phyloP scores from a whole-genome alignment of 2,113 vertebrate species.

The Aepyceros melampus region DNA sequence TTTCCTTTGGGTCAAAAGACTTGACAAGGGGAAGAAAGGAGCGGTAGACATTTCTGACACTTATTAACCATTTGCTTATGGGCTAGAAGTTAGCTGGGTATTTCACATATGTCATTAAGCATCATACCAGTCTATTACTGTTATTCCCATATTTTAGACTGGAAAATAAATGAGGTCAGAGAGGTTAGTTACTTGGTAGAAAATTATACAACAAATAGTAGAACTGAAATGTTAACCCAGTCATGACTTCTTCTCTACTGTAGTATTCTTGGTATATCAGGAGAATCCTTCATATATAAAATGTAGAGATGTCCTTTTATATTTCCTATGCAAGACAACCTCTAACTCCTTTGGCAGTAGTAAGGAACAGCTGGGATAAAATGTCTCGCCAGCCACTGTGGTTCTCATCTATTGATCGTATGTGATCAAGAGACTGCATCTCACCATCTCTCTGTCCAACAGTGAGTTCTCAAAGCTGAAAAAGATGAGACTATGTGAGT shows the following conservation, averaged over 20 bases:
- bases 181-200: not conserved
- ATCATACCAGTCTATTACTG: not conserved
- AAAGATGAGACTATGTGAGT: not conserved
- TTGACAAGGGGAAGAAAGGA: not conserved
- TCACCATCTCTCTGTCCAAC: not conserved
- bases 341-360: not conserved
- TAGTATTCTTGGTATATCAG: not conserved
- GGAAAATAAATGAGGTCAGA: not conserved
- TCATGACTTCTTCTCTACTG: not conserved
- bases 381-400: not conserved
- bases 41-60: not conserved
- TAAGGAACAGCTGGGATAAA: not conserved
- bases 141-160: not conserved
- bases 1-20: not conserved
- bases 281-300: not conserved
- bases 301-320: not conserved
- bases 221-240: not conserved
- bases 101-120: not conserved
- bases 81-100: not conserved
- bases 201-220: not conserved
- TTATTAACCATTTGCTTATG: not conserved
- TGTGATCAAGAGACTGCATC: not conserved
- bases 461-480: not conserved
- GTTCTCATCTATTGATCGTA: not conserved
- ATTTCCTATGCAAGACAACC: not conserved